These are phyloP conservation scores for Siniperca obscura DNA, from an alignment of 2,797 vertebrate genomes.

Conservation along the genomic window DNA sequence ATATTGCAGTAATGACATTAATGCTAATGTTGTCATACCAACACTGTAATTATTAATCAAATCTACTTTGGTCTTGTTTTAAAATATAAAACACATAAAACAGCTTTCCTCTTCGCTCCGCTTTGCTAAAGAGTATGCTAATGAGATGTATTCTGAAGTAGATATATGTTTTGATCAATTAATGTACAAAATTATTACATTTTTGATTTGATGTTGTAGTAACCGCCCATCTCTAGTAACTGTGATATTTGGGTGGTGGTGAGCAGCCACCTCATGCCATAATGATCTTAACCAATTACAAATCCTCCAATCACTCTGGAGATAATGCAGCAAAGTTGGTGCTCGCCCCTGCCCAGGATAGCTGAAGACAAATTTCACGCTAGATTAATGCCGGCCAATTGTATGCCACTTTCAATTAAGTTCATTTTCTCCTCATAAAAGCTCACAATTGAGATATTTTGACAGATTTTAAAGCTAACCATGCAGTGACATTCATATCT, in stretches of 20 bases:
- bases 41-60: slow-evolving; percentile 11
- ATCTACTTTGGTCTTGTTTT: slow-evolving; percentile 16
- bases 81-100: slow-evolving; percentile 19
- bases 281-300: slow-evolving; percentile 77
- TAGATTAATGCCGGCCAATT: slow-evolving; percentile 82
- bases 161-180: slow-evolving; percentile 25
- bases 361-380: slow-evolving; percentile 82
- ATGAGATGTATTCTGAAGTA: slow-evolving; percentile 19
- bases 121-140: slow-evolving; percentile 9
- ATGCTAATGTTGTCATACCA: not conserved
- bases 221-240: slow-evolving; percentile 12
- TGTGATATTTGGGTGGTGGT: slow-evolving; percentile 43
- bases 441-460: slow-evolving; percentile 79
- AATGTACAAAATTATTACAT: slow-evolving; percentile 25
- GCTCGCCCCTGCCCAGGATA: slow-evolving; percentile 61
- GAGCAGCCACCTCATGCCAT: slow-evolving; percentile 58
- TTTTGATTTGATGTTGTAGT: slow-evolving; percentile 24
- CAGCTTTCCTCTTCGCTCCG: not conserved
- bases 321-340: slow-evolving; percentile 69
- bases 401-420: slow-evolving; percentile 85
- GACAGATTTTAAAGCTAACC: slow-evolving; percentile 68
- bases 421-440: slow-evolving; percentile 75
- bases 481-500: slow-evolving; percentile 73
- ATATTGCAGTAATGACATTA: slow-evolving; percentile 2
- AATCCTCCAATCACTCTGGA: slow-evolving; percentile 68